These are phyloP conservation scores for Neelides folsomi DNA, from an alignment of 2,888 invertebrate species.

Conservation along the genomic window DNA sequence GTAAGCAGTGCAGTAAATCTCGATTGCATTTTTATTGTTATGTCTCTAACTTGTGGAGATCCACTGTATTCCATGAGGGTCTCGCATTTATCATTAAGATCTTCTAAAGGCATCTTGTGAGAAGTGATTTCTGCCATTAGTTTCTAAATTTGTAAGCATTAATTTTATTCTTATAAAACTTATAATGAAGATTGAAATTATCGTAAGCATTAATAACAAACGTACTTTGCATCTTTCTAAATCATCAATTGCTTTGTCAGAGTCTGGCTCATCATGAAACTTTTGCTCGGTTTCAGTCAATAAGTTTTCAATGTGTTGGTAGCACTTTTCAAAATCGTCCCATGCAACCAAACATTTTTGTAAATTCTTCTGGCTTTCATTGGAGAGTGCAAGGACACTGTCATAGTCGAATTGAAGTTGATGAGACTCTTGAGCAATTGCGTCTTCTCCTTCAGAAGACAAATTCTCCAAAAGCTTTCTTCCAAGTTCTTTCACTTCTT, in stretches of 20 bases:
- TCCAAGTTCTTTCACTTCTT: conserved; percentile 59
- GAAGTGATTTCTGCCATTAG: conserved; percentile 60
- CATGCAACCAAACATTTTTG: conserved; percentile 65
- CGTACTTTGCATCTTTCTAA: conserved; percentile 51
- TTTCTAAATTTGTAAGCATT: conserved; percentile 9
- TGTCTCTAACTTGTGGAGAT: conserved; percentile 69
- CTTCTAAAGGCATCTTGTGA: conserved; percentile 65
- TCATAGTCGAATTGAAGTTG: conserved; percentile 72
- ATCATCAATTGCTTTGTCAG: conserved; percentile 62
- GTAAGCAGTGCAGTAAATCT: conserved; percentile 65
- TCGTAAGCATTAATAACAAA: background rate
- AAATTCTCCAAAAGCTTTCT: conserved; percentile 61
- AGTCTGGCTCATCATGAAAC: conserved; percentile 50
- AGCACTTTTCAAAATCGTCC: conserved; percentile 62
- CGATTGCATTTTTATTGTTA: conserved; percentile 69
- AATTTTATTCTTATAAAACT: background rate
- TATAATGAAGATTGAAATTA: background rate
- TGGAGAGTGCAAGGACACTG: conserved; percentile 57
- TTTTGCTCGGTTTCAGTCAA: conserved; percentile 40
- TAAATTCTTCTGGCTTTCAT: conserved; percentile 60
- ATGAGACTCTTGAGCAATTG: conserved; percentile 64
- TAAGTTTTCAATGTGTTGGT: conserved; percentile 60
- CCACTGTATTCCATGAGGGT: conserved; percentile 73
- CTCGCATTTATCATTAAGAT: conserved; percentile 74
- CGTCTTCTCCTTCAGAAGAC: conserved; percentile 68